A percentile compares a stretch with the other conserved stretches of the same genome.
phyloP scores from a whole-genome alignment of 2,797 vertebrate genomes.

The Amniataba percoides region DNA sequence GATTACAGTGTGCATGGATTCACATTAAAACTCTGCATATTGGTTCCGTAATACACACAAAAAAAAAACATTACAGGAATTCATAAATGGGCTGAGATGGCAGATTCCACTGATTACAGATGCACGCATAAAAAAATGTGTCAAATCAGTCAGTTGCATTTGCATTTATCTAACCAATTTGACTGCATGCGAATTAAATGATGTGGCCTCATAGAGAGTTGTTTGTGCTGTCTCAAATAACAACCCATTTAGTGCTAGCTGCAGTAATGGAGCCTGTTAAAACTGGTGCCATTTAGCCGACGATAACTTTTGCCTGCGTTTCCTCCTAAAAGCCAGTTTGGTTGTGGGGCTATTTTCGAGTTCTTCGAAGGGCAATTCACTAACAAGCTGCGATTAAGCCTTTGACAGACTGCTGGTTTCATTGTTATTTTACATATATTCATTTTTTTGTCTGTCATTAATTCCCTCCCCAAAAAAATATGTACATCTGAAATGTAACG shows the following conservation, averaged over 20 bases:
- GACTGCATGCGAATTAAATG: slow-evolving; percentile 50
- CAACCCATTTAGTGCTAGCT: slow-evolving; percentile 42
- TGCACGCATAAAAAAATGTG: slow-evolving; percentile 32
- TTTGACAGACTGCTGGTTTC: slow-evolving; percentile 27
- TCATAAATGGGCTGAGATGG: slow-evolving; percentile 32
- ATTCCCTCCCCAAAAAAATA: not conserved
- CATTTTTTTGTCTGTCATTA: slow-evolving; percentile 2
- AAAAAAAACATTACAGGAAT: slow-evolving; percentile 11
- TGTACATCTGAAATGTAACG: slow-evolving; percentile 41
- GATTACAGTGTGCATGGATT: slow-evolving; percentile 15
- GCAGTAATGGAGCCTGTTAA: slow-evolving; percentile 32
- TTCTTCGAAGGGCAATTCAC: slow-evolving; percentile 33
- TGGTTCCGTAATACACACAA: slow-evolving; percentile 13
- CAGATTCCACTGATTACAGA: slow-evolving; percentile 46
- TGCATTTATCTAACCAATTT: slow-evolving; percentile 47
- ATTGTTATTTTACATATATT: not conserved
- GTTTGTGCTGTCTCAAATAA: slow-evolving; percentile 40
- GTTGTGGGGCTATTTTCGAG: slow-evolving; percentile 11
- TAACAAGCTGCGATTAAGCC: slow-evolving; percentile 16
- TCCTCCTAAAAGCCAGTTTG: slow-evolving; percentile 29
- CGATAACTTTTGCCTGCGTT: slow-evolving; percentile 42
- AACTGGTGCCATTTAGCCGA: slow-evolving; percentile 40
- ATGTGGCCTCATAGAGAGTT: slow-evolving; percentile 30
- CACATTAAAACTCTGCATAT: slow-evolving; percentile 20
- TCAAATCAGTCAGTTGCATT: slow-evolving; percentile 48